A percentile compares a stretch with the other conserved stretches of the same genome.
Evolutionary conservation across 37 sponge, comb jelly and placozoan genomes (phyloP).

Genomic region (Haliclona indistincta): DNA sequence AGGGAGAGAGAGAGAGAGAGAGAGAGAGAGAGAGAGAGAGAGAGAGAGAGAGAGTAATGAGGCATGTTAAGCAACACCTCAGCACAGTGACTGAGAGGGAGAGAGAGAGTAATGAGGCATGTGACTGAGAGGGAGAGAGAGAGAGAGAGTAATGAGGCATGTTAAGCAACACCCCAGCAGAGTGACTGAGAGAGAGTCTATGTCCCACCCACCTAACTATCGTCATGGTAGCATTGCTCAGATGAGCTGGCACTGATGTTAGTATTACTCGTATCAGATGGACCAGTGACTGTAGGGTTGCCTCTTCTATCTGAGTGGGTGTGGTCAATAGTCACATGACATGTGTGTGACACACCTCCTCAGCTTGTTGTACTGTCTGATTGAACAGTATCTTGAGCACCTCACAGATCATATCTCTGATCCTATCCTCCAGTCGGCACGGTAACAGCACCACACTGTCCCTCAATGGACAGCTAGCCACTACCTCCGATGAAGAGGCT

Average conservation of each 20-base stretch:
- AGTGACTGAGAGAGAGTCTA: conserved; percentile 23
- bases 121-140: not conserved
- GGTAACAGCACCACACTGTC: conserved; percentile 10
- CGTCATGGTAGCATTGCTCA: not conserved
- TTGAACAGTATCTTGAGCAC: conserved; percentile 53
- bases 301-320: not conserved
- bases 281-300: not conserved
- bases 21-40: not conserved
- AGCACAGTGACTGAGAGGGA: no score
- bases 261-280: conserved; percentile 22
- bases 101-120: no score
- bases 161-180: conserved; percentile 37
- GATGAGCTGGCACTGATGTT: not conserved
- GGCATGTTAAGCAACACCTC: no score
- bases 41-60: conserved; percentile 18
- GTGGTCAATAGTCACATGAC: not conserved
- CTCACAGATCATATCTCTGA: conserved; percentile 25
- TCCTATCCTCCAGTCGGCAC: not conserved
- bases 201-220: conserved; percentile 12
- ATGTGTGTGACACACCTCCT: conserved; percentile 10
- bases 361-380: conserved; percentile 31
- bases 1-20: no score
- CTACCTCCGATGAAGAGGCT: not conserved
- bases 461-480: conserved; percentile 7
- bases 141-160: conserved; percentile 16